Evolutionary conservation across 1,140 invertebrate genomes (phyloP).

Genomic region (Capitella teleta): DNA sequence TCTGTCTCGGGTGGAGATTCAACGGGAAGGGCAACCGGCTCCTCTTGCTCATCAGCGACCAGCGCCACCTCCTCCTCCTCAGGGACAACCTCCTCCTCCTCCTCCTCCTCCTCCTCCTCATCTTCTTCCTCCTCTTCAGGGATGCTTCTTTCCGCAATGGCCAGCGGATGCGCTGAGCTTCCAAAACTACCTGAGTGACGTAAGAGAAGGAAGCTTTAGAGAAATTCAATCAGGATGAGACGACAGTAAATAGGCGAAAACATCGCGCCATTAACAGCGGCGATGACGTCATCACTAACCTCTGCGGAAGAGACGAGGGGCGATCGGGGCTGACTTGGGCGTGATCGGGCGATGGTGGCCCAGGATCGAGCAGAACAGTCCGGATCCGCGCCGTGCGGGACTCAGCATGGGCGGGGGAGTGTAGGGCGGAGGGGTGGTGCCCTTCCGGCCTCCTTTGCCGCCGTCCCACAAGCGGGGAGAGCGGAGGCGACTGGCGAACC

Average conservation of each 20-base stretch:
- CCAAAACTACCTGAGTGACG: background rate
- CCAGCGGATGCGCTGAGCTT: background rate
- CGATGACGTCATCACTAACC: background rate
- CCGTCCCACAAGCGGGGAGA: conserved; percentile 45
- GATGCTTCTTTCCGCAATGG: too few relatives aligned
- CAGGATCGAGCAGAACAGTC: conserved; percentile 58
- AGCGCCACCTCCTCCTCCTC: too few relatives aligned
- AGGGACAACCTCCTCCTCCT: conserved; percentile 10
- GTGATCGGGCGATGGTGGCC: conserved; percentile 19
- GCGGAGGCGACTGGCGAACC: conserved; percentile 46
- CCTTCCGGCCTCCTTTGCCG: conserved; percentile 14
- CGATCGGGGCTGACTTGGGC: conserved; percentile 28
- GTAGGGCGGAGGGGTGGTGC: conserved; percentile 46
- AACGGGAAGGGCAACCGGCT: conserved; percentile 3
- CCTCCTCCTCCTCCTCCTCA: conserved; percentile 13
- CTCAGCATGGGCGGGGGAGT: conserved; percentile 86
- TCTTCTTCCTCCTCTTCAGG: too few relatives aligned
- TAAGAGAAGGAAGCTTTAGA: background rate
- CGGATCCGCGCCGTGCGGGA: conserved; percentile 72
- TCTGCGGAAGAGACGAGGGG: conserved; percentile 14
- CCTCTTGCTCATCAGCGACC: conserved; percentile 13
- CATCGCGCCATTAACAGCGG: background rate
- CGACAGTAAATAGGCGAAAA: background rate
- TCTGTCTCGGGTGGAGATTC: conserved; percentile 33
- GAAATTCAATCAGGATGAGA: background rate